Conservation (phyloP, 2,797 vertebrate genomes). For the Characodon lateralis region DNA sequence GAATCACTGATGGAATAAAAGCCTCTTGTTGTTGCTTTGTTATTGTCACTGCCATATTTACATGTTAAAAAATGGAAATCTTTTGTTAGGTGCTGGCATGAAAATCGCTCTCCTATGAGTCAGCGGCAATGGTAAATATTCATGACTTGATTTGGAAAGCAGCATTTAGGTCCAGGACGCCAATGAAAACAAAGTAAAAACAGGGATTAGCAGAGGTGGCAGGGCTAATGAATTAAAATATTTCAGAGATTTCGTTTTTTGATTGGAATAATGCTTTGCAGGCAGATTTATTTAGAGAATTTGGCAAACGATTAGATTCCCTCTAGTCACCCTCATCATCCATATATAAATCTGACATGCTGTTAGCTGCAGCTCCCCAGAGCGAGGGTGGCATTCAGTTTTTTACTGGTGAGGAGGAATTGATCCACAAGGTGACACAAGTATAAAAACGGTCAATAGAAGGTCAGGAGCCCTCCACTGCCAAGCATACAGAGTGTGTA, state of each 20-base stretch:
- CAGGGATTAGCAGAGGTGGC: constrained; percentile 77
- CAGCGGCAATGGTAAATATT: constrained; percentile 76
- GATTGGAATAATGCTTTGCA: constrained; percentile 80
- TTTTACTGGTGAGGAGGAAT: constrained; percentile 71
- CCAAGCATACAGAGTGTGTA: constrained; percentile 76
- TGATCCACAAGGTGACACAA: constrained; percentile 83
- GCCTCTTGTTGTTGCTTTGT: constrained; percentile 78
- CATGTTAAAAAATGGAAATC: constrained; percentile 79
- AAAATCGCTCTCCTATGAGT: constrained; percentile 72
- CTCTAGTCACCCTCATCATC: constrained; percentile 39
- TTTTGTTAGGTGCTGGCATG: constrained; percentile 73
- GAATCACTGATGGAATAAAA: constrained; percentile 79
- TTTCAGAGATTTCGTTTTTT: constrained; percentile 83
- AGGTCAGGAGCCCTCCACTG: constrained; percentile 72
- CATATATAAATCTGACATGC: constrained; percentile 73
- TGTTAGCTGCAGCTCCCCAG: constrained; percentile 51
- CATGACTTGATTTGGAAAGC: constrained; percentile 71
- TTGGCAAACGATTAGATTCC: constrained; percentile 71
- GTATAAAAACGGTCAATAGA: constrained; percentile 81
- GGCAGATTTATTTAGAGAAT: constrained; percentile 75
- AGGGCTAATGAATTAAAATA: constrained; percentile 82
- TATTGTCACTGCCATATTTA: constrained; percentile 80
- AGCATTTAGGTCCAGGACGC: constrained; percentile 69
- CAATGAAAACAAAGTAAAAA: constrained; percentile 69
- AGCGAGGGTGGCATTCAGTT: constrained; percentile 73